Evolutionary conservation across 1,140 invertebrate species (phyloP).

Genomic region (Drosophila arawakana): DNA sequence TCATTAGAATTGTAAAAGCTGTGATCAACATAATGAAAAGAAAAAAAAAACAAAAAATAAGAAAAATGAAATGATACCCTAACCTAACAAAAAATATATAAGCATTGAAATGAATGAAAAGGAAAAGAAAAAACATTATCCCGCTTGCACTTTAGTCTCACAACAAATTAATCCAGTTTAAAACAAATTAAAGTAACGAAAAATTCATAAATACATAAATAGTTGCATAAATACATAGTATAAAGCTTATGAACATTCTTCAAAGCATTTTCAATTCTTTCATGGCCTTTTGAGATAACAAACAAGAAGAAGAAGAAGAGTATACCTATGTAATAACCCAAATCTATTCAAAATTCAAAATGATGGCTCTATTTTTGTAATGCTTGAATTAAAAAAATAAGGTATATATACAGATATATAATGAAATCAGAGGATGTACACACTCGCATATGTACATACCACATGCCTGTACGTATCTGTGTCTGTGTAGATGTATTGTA

Average conservation of each 20-base stretch:
- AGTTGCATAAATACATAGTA: neutral
- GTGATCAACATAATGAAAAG: conserved; percentile 62
- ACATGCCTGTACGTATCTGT: conserved; percentile 19
- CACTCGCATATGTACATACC: conserved; percentile 13
- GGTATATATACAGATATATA: conserved; percentile 1
- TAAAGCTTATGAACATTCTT: conserved; percentile 12
- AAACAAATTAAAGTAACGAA: conserved; percentile 18
- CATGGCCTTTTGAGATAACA: conserved; percentile 40
- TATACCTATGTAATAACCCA: conserved; percentile 3
- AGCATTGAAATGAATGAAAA: too few relatives aligned
- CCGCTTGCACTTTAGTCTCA: conserved; percentile 34
- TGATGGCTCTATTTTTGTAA: conserved; percentile 73
- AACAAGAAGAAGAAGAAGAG: conserved; percentile 19
- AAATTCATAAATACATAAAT: conserved; percentile 5
- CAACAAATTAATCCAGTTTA: conserved; percentile 20
- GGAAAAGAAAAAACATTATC: conserved; percentile 19
- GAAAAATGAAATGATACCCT: conserved; percentile 1
- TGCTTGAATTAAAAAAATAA: conserved; percentile 46
- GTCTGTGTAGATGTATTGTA: neutral
- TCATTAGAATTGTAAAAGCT: conserved; percentile 82
- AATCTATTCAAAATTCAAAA: conserved; percentile 39
- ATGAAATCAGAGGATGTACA: conserved; percentile 28
- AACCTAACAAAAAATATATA: conserved; percentile 7
- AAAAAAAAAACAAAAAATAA: neutral
- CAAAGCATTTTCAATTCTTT: conserved; percentile 55